Evolutionary conservation across 2,797 vertebrate genomes (phyloP).

Genomic region (Girardinus metallicus): DNA sequence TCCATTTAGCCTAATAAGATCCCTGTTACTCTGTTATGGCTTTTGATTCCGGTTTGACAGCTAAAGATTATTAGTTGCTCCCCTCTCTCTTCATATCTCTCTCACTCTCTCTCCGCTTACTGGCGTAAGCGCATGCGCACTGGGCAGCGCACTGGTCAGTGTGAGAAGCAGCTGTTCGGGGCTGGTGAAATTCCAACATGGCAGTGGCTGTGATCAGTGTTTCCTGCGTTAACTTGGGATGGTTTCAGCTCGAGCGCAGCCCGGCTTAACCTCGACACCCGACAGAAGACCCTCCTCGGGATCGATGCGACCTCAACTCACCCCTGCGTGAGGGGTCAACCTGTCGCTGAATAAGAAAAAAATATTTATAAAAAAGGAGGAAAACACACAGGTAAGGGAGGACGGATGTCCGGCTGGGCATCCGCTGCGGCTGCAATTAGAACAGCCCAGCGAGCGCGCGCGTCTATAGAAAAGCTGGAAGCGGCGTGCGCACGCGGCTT

Average conservation of each 20-base stretch:
- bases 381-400: slow-evolving; percentile 85
- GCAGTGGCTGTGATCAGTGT: slow-evolving; percentile 94
- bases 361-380: slow-evolving; percentile 41
- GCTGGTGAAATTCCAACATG: slow-evolving; percentile 98
- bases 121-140: slow-evolving; percentile 88
- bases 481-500: slow-evolving; percentile 5
- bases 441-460: slow-evolving; percentile 15
- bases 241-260: slow-evolving; percentile 88
- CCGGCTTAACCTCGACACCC: slow-evolving; percentile 87
- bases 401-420: slow-evolving; percentile 40
- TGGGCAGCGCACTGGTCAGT: slow-evolving; percentile 87
- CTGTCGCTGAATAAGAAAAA: slow-evolving; percentile 65
- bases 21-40: neutral
- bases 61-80: slow-evolving; percentile 28
- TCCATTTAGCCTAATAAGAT: neutral
- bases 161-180: slow-evolving; percentile 93
- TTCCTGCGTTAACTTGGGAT: slow-evolving; percentile 93
- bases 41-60: neutral
- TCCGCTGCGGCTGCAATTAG: slow-evolving; percentile 64
- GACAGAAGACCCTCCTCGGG: slow-evolving; percentile 78
- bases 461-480: slow-evolving; percentile 1
- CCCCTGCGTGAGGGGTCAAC: slow-evolving; percentile 75
- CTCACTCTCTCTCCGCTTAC: slow-evolving; percentile 63
- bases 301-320: slow-evolving; percentile 88
- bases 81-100: neutral